A percentile compares a stretch with the other conserved stretches of the same genome.
Evolutionary conservation across 2,888 invertebrate species (phyloP).

Genomic region (Pedicia rivosa): DNA sequence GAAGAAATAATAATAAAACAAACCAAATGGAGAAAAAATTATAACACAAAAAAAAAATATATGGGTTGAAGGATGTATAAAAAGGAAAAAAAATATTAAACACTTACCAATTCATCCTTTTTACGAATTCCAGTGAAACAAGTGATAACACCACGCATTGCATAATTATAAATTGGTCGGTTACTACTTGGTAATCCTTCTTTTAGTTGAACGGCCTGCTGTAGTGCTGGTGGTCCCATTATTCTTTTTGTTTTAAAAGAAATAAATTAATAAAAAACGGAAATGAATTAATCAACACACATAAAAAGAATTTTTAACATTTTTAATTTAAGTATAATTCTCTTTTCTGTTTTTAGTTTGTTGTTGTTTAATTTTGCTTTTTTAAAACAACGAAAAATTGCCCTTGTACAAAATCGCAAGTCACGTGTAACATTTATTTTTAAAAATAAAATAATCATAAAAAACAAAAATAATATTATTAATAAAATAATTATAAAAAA

Average conservation of each 20-base stretch:
- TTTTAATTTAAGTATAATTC: background rate
- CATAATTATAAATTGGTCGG: constrained; percentile 72
- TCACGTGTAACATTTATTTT: no score
- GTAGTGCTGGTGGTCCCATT: constrained; percentile 64
- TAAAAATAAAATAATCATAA: no score
- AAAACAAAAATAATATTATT: no score
- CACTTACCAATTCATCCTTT: constrained; percentile 68
- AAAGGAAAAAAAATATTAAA: no score
- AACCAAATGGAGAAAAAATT: no score
- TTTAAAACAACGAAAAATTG: background rate
- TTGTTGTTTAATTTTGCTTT: background rate
- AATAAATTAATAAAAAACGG: constrained; percentile 4
- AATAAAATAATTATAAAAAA: no score
- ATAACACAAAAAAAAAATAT: no score
- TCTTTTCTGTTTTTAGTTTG: no score
- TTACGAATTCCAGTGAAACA: constrained; percentile 87
- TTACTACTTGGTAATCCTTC: constrained; percentile 53
- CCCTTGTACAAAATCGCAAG: constrained; percentile 3
- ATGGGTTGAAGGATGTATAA: no score
- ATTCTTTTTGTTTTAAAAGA: constrained; percentile 36
- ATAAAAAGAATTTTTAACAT: background rate
- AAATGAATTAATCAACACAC: no score
- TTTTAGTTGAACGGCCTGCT: constrained; percentile 52
- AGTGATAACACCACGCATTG: constrained; percentile 77
- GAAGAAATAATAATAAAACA: no score